Evolutionary conservation across 37 sponge, comb jelly and placozoan species (phyloP), one percentile per base, ranked within the genome.

Genomic region (Eunapius fragilis): DNA sequence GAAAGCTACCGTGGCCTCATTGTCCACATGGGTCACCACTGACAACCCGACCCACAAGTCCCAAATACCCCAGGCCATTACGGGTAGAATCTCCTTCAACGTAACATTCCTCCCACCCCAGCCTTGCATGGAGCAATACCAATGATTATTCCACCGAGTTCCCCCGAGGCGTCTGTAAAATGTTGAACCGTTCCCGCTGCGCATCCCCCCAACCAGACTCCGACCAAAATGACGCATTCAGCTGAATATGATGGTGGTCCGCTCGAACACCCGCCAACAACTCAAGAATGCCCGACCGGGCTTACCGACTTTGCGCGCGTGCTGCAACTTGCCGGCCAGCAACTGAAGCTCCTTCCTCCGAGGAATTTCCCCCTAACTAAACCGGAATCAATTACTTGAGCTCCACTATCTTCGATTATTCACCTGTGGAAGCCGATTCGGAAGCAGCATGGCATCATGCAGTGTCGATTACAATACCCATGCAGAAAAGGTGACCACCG

Each of bases 1-100:
- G 0, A 81, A 4, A 0, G 77, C 82, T 23, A 82, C 88, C 23
- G 77, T 83, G 67, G 78, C 83, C 68, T 7, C 12, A 28, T 86
- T 86, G 73, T 86, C 79, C 33, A 31, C 69, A 33, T 28, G 27
- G 25, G 31, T 2, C n/a, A 25, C 28, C 27, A 87, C 82, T 25
- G 36, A 7, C 45, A 6, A 47, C 3, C 68, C 88, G 25, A 11
- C 23, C 83, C 83, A 88, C 0, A 74, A 5, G 22, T 82, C 82
- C 88, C 82, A 74, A 2, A 76, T n/a, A 4, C 34, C 36, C 3
- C 37, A 34, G 1, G 76, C 75, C 45, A 86, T 22, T 32, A 74
- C 49, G 11, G 74, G 58, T 35, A 79, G 33, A 22, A 85, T 37
- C 25, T 80, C 81, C 68, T 68, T 75, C 14, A 75, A 2, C 10